Percentiles rank a stretch among this genome's conserved stretches.
These are phyloP conservation scores for Mormyrus lacerda DNA, from an alignment of 2,113 vertebrate species.

Conservation along the genomic window DNA sequence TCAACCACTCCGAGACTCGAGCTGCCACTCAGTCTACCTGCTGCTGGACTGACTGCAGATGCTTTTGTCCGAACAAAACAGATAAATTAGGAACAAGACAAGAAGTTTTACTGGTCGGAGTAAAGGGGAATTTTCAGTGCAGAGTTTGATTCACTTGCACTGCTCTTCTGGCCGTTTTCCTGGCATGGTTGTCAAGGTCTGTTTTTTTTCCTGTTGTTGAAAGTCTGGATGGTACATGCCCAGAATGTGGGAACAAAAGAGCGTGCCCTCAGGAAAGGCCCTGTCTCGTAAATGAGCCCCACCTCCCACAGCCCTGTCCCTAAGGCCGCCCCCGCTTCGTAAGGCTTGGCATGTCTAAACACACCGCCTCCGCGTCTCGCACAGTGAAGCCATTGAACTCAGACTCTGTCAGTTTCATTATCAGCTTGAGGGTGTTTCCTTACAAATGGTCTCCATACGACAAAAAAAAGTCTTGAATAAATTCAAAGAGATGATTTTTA, in stretches of 20 bases:
- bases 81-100: neutral
- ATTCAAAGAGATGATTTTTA: too few relatives aligned
- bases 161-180: neutral
- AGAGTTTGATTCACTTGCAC: neutral
- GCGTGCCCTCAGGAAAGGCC: neutral
- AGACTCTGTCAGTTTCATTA: neutral
- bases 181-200: neutral
- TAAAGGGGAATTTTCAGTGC: neutral
- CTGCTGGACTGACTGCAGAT: neutral
- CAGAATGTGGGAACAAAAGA: neutral
- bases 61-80: neutral
- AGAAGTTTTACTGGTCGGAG: neutral
- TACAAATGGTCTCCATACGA: neutral
- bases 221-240: neutral
- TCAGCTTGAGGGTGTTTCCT: neutral
- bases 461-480: neutral
- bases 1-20: neutral
- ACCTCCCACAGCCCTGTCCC: neutral
- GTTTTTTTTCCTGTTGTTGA: conserved; percentile 9
- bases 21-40: neutral
- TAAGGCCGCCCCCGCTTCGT: neutral
- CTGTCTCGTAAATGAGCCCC: neutral
- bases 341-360: neutral
- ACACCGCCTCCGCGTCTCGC: neutral
- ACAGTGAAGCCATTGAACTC: neutral